Percentiles rank a stretch among this genome's conserved stretches.
Conservation (phyloP, 2,888 invertebrate genomes). For the Gortyna flavago region DNA sequence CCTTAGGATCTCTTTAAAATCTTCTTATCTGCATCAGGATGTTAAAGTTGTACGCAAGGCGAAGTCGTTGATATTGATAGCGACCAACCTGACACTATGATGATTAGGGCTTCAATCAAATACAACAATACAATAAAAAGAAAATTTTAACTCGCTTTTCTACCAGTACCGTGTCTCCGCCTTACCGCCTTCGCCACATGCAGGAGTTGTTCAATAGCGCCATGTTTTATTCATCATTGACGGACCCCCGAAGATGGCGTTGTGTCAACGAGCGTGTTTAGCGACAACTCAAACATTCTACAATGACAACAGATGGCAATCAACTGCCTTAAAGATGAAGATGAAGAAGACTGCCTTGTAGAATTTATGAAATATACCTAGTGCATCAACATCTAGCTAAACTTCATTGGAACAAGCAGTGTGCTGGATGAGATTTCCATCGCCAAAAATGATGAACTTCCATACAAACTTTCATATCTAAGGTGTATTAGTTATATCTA, state of each 20-base stretch:
- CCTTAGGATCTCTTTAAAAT: neutral
- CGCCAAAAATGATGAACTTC: neutral
- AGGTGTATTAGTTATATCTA: too few species aligned
- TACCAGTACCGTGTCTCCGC: neutral
- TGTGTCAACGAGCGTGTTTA: conserved; percentile 29
- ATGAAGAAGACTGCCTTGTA: neutral
- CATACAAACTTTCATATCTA: neutral
- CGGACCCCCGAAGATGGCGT: conserved; percentile 29
- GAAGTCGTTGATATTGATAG: neutral
- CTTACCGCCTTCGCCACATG: conserved; percentile 31
- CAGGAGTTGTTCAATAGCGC: conserved; percentile 51
- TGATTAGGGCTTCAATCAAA: too few species aligned
- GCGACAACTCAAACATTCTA: conserved; percentile 18
- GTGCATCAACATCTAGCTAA: neutral
- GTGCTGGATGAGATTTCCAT: too few species aligned
- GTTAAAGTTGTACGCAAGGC: neutral
- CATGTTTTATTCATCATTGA: conserved; percentile 62
- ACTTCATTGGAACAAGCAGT: too few species aligned
- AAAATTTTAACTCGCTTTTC: conserved; percentile 11
- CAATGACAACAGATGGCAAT: neutral
- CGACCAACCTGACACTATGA: neutral
- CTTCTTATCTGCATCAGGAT: neutral
- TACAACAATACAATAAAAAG: neutral
- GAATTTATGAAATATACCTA: neutral
- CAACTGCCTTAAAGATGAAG: neutral